Evolutionary conservation across 1,140 invertebrate species (phyloP), one percentile per base, ranked within the genome.

Genomic region (Micrasema longulum): DNA sequence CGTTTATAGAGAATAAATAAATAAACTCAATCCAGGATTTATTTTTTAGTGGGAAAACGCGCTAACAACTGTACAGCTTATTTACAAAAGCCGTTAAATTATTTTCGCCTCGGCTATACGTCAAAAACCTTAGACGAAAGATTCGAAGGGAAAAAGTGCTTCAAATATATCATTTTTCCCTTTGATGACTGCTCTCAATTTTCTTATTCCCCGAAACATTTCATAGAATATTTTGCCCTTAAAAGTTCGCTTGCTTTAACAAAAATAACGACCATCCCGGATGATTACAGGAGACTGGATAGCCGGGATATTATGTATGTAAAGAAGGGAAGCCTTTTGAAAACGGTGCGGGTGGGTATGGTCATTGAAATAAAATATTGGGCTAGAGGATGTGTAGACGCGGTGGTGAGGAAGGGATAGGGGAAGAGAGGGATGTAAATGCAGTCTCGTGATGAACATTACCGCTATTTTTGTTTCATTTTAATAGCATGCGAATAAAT

Each of bases 161-260:
- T 14, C 26, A 20, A 26, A 9, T 14, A 38, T 38, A 41, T 38
- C 38, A 38, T 60, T 23, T 23, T 20, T 55, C 52, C 52, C 52
- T 60, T 60, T 60, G 55, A 60, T 38, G 55, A 60, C 16, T 38
- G 55, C 26, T 60, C 35, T 60, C 35, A 22, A 41, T 36, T 22
- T 38, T 16, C 31, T 38, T 36, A 26, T 20, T 9, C 35, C 35
- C 35, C 9, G 26, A 9, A 38, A 18, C 36, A n/a, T 60, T 41
- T 60, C 35, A 22, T 35, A 22, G 36, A 16, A 60, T 60, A 14
- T 60, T 60, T 60, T 11, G 62, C 11, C 10, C 62, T 23, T 71
- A 80, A 80, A 81, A 77, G 77, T 79, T 81, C 82, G 83, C 79
- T 81, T 83, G 82, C 81, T 78, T 84, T 81, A 80, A 83, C 83